Evolutionary conservation across 1,140 invertebrate genomes (phyloP).

Genomic region (Drosophila ogumai): DNA sequence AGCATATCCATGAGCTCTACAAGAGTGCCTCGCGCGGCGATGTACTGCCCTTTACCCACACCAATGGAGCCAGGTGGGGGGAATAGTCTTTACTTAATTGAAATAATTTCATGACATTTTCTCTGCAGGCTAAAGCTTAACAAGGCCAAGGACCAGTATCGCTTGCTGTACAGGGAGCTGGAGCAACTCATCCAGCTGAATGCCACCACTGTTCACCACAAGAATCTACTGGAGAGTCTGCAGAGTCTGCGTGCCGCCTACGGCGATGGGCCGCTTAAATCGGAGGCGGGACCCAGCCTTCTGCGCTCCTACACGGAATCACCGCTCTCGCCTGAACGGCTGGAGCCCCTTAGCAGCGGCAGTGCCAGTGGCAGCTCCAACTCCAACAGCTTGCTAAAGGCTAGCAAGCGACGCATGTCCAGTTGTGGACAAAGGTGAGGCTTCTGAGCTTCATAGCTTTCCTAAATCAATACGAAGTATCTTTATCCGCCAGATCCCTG

Average conservation of each 20-base stretch:
- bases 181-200: slow-evolving; percentile 93
- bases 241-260: slow-evolving; percentile 89
- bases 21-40: slow-evolving; percentile 94
- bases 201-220: slow-evolving; percentile 88
- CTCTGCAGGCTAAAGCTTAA: slow-evolving; percentile 73
- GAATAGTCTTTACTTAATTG: not conserved
- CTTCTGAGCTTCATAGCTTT: not conserved
- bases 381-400: slow-evolving; percentile 70
- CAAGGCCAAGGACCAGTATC: slow-evolving; percentile 93
- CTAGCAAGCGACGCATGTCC: slow-evolving; percentile 85
- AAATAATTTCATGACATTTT: not conserved
- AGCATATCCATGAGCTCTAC: slow-evolving; percentile 93
- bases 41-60: slow-evolving; percentile 88
- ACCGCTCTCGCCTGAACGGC: slow-evolving; percentile 90
- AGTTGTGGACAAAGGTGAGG: slow-evolving; percentile 58
- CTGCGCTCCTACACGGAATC: slow-evolving; percentile 90
- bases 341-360: slow-evolving; percentile 72
- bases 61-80: slow-evolving; percentile 86
- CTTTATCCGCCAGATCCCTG: slow-evolving; percentile 85
- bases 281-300: slow-evolving; percentile 85
- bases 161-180: slow-evolving; percentile 94
- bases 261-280: slow-evolving; percentile 86
- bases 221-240: slow-evolving; percentile 92
- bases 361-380: slow-evolving; percentile 47
- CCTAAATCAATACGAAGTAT: not conserved